Evolutionary conservation across 2,888 invertebrate genomes (phyloP), one percentile per base, ranked within the genome.

Genomic region (Drosophila paracracens): DNA sequence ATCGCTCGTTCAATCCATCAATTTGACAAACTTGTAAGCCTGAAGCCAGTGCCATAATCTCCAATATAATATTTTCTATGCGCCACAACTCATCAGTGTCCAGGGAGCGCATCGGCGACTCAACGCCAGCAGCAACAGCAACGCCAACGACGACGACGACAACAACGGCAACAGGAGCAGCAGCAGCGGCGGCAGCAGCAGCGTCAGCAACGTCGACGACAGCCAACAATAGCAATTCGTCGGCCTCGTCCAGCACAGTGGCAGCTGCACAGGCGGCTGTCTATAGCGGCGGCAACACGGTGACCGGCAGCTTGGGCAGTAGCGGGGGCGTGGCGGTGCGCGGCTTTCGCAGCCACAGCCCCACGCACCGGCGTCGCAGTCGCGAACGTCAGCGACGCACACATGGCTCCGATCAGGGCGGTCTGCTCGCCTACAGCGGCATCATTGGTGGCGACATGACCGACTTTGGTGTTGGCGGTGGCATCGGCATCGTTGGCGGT

Each of bases 261-360:
- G 91, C 87, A 88, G 92, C 90, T 88, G 87, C 91, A 83, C 90
- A 89, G 82, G 89, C 89, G 85, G 86, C 89, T 87, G 89, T 88
- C 88, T 79, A 85, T 62, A 85, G 81, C 79, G 86, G 88, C 88
- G 91, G 90, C 91, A 91, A 91, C 88, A 88, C 85, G 90, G 91
- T 83, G 78, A 91, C 90, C 84, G 83, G 90, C 69, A 86, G 89
- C 75, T 74, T 86, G 25, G 74, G 88, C 64, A 81, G 88, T 71
- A 92, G 88, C 73, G 91, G 92, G 80, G 78, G 78, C 78, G 83
- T 90, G 90, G 85, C 70, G 54, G 87, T 90, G 56, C 87, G 92
- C 46, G 91, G 93, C 60, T 93, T 93, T 84, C 93, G 93, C 72
- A 93, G 93, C 86, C 93, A 93, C 82, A 93, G 93, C 79, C 93